phyloP scores from a whole-genome alignment of 2,113 vertebrate species.

The Dicaeum eximium region DNA sequence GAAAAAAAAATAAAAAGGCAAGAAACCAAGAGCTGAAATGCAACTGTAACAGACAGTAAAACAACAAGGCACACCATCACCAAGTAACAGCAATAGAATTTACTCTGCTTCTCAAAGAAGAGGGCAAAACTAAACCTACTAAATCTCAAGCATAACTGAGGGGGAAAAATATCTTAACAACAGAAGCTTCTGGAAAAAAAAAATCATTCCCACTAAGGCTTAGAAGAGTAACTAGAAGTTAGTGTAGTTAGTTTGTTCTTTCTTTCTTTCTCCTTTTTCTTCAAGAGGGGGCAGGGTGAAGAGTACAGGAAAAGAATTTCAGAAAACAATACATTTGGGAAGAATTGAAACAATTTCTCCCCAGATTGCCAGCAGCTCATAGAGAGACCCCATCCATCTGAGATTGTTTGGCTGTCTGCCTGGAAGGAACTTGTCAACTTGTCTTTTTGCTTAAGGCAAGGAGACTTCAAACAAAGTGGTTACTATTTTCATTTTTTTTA shows the following conservation, averaged over 20 bases:
- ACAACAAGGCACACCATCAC: background rate
- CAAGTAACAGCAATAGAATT: background rate
- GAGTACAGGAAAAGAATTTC: background rate
- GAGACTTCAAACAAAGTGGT: slow-evolving; percentile 25
- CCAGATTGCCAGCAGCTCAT: background rate
- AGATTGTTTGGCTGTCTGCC: slow-evolving; percentile 36
- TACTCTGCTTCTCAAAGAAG: background rate
- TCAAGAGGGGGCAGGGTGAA: no score
- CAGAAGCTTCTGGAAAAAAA: background rate
- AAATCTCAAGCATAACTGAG: background rate
- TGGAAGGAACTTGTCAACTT: slow-evolving; percentile 53
- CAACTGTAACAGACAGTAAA: background rate
- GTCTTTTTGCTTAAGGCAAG: slow-evolving; percentile 27
- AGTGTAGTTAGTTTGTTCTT: background rate
- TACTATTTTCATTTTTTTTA: background rate
- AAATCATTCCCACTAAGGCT: background rate
- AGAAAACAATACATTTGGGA: background rate
- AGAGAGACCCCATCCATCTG: slow-evolving; percentile 17
- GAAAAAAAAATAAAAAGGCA: background rate
- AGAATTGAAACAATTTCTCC: slow-evolving; percentile 6
- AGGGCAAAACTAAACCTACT: background rate
- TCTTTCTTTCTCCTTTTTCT: no score
- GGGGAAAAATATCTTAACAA: background rate
- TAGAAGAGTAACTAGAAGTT: background rate
- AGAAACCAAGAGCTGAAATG: background rate